Evolutionary conservation across 2,797 vertebrate species (phyloP), one percentile per base, ranked within the genome.

Genomic region (Morus bassanus): DNA sequence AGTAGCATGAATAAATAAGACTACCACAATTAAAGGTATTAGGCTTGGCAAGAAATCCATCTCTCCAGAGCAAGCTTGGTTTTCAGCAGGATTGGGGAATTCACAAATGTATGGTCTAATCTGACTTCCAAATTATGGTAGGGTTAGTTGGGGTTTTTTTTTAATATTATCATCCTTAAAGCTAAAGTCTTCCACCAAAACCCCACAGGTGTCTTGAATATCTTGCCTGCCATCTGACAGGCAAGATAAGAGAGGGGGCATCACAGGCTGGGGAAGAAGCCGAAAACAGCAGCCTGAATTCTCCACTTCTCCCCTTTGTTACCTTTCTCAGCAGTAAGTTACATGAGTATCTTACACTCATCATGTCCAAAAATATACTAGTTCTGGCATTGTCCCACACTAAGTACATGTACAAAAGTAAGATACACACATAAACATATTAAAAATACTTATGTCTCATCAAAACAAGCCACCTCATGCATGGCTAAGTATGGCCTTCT

Each of bases 1-100:
- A 69, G 37, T 18, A 84, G 57, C 41, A 73, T n/a, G 67, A 95
- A 90, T 89, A 94, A 91, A 91, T 95, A 81, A 87, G 80, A 79
- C 50, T 50, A 89, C 48, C 63, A 90, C 25, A 81, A 79, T 88
- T 94, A 69, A 56, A 93, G 92, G 27, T 82, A 86, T 93, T 85
- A 53, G 25, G 48, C 65, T 92, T 97, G 92, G 89, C 76, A 93
- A 81, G 43, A 92, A 91, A 85, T 60, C 1, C 3, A 53, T 53
- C 60, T 69, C 77, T 85, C 51, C 10, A 13, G 50, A 81, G 65
- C 46, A 35, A 77, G 84, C 35, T 56, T 88, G 46, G 39, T 70
- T 96, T 92, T 88, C 89, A 93, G 57, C 69, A 84, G 75, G 57
- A 75, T 0, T 65, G 37, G n/a, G 50, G 30, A 92, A 92, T 91